These are phyloP conservation scores for Tokudaia muenninki DNA, from an alignment of 2,797 vertebrate genomes.

Conservation along the genomic window DNA sequence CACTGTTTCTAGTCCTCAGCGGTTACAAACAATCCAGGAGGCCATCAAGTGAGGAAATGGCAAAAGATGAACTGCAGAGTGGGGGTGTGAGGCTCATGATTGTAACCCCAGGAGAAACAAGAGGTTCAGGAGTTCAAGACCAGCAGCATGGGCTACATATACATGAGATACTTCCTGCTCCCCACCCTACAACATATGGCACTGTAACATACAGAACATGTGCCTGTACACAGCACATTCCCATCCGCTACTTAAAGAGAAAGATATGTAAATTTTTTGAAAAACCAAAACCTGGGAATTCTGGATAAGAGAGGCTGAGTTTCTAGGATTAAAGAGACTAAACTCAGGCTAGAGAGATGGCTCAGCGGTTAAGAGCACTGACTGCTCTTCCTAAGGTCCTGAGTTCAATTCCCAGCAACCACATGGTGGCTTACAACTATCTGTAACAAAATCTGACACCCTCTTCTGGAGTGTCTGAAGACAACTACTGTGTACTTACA, in stretches of 20 bases:
- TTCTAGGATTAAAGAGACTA: neutral
- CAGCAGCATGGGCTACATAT: neutral
- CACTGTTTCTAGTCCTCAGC: neutral
- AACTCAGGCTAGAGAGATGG: too few relatives aligned
- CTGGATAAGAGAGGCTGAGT: neutral
- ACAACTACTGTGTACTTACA: too few relatives aligned
- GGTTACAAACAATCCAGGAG: neutral
- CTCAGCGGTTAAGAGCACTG: too few relatives aligned
- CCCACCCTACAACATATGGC: neutral
- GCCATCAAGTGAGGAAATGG: neutral
- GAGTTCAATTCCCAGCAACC: too few relatives aligned
- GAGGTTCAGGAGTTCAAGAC: neutral
- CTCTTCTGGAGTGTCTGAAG: too few relatives aligned
- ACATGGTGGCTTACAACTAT: too few relatives aligned
- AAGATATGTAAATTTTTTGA: neutral
- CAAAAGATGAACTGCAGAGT: neutral
- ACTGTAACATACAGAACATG: neutral
- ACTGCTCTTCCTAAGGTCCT: too few relatives aligned
- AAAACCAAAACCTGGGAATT: slow-evolving; percentile 14
- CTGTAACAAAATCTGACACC: too few relatives aligned
- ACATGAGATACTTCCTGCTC: too few relatives aligned
- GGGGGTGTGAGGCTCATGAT: neutral
- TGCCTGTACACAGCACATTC: neutral
- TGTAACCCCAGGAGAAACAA: neutral
- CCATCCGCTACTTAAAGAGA: neutral